A percentile compares a stretch with the other conserved stretches of the same genome.
These are phyloP conservation scores for Naso thynnoides DNA, from an alignment of 2,797 vertebrate genomes.

Conservation along the genomic window DNA sequence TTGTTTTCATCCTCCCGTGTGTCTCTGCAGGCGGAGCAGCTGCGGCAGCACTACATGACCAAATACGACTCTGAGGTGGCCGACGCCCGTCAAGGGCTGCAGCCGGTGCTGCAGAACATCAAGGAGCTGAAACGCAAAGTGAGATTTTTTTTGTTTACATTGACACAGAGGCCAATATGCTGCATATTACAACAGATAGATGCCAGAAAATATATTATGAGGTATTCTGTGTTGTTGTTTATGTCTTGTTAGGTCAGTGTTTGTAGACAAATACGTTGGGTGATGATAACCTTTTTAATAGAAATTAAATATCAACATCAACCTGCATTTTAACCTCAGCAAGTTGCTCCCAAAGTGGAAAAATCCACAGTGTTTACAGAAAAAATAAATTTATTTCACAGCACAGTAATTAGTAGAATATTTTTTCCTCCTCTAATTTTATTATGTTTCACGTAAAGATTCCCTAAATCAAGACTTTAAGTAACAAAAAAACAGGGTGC, in stretches of 20 bases:
- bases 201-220: no score
- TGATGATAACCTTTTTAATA: no score
- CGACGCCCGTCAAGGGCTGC: conserved; percentile 92
- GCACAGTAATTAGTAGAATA: no score
- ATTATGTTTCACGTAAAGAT: no score
- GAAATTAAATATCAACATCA: background rate
- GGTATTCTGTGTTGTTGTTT: background rate
- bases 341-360: no score
- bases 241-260: background rate
- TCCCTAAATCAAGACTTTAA: no score
- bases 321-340: background rate
- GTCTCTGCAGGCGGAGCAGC: conserved; percentile 90
- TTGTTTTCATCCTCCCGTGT: background rate
- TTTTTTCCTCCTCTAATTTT: no score
- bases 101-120: conserved; percentile 93
- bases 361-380: no score
- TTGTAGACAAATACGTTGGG: background rate
- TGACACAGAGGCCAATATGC: background rate
- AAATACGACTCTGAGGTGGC: conserved; percentile 96
- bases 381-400: no score
- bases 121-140: conserved; percentile 95
- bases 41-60: conserved; percentile 97
- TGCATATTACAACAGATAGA: background rate
- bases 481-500: no score
- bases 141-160: conserved; percentile 12